Evolutionary conservation across 2,888 invertebrate genomes (phyloP), one percentile per base, ranked within the genome.

Genomic region (Luffia ferchaultella): DNA sequence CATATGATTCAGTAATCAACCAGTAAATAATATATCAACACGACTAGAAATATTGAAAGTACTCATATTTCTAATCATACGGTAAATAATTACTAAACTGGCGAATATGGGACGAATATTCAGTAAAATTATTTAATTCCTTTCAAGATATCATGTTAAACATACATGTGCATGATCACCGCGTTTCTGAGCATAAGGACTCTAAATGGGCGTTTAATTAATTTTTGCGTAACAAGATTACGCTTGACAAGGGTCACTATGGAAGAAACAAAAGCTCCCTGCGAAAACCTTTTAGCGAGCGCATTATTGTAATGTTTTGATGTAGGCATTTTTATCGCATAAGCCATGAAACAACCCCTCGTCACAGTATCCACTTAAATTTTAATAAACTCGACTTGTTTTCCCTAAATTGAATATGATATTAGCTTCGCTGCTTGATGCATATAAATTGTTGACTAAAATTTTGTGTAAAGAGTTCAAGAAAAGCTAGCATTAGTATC

Each of bases 201-300:
- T 30, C 30, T 30, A 30, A 30, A 30, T 30, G 30, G 30, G 30
- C 30, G 30, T 30, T 57, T 55, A 61, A 57, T 59, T 73, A 75
- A 76, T 73, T 69, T 70, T 60, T 68, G 65, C 61, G 64, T 70
- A 73, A 73, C 66, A 67, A 65, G 70, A 71, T 76, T 73, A 73
- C 60, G 58, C 55, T 55, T 75, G 76, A 77, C 69, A 64, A 76
- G 76, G 76, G 76, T 76, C 67, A 59, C 59, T 19, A 44, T 62
- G 63, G 64, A 66, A 65, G 63, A 67, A 58, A 73, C 67, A 70
- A 72, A 67, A 64, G 63, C 60, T 60, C 60, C 63, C 56, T 46
- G 63, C 62, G 62, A 69, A 70, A 72, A 64, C 70, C 68, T 72
- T 75, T 73, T 70, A 68, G 50, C 67, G 63, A 62, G 58, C 62